Base-by-base conservation (phyloP, 2,888 invertebrate species). In the Seira musarum region DNA sequence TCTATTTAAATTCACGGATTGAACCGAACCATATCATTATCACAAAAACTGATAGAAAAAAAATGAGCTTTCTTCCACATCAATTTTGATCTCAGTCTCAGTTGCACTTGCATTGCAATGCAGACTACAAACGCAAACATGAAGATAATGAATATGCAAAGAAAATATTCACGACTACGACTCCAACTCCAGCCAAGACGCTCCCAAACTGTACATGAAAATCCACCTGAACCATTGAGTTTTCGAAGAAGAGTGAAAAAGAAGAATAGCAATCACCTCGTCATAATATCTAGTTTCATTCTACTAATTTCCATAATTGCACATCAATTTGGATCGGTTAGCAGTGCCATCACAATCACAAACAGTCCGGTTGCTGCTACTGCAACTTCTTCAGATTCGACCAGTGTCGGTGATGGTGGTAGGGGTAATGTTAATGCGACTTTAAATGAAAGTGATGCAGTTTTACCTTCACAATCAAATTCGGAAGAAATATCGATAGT, bases 201-300 rank as follows among this genome's bases (percentile, higher is more conserved):
- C 64, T 80, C 46, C 68, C 73, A 74, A 80, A 73, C 68, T 80
- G 73, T 53, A 73, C 73, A 80, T 80, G 65, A 53, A 49, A 17
- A 40, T 40, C 73, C 73, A 80, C 64, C 73, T 64, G 73, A 73
- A 19, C 64, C 72, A 64, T 70, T 77, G 19, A 35, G 21, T 63
- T n/a, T n/a, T n/a, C n/a, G n/a, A n/a, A n/a, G n/a, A n/a, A n/a
- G n/a, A n/a, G n/a, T n/a, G n/a, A n/a, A n/a, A n/a, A n/a, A n/a
- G n/a, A n/a, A n/a, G n/a, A n/a, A 46, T 70, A 65, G 76, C 69
- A 25, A 66, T 25, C 40, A 40, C 40, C 40, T 40, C 40, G 40
- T 40, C 40, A 13, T 40, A 40, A 40, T 40, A 40, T 8, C 40
- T 8, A 40, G 40, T 40, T 40, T 40, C 13, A 13, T 5, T 40